Percentiles rank a stretch among this genome's conserved stretches.
These are phyloP conservation scores for Myotis myotis DNA, from an alignment of 2,797 vertebrate genomes.

Conservation along the genomic window DNA sequence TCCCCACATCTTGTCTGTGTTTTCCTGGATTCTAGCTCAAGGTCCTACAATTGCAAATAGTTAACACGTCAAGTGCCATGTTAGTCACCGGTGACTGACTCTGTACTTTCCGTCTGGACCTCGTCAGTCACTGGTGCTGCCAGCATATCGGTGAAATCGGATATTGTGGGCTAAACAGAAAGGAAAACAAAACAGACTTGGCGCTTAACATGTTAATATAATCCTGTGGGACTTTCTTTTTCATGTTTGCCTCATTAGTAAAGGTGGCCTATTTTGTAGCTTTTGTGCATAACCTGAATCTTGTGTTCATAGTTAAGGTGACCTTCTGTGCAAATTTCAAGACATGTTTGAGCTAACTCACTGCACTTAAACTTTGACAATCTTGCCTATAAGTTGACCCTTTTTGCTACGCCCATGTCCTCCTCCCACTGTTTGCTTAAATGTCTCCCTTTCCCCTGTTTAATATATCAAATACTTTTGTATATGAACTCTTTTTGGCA, in stretches of 20 bases:
- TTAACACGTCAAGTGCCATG: no score
- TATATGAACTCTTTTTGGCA: background rate
- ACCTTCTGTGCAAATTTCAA: background rate
- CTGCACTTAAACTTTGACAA: background rate
- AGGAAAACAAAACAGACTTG: no score
- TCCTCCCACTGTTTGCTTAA: background rate
- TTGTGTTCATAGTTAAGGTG: background rate
- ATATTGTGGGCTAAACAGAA: no score
- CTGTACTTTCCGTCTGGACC: no score
- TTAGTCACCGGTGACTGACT: no score
- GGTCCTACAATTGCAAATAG: background rate
- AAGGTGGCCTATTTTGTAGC: background rate
- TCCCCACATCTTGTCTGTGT: background rate
- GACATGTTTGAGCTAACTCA: background rate
- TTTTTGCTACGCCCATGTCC: background rate
- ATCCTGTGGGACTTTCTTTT: background rate
- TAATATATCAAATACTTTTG: background rate
- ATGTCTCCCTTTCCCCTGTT: background rate
- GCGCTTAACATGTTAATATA: background rate
- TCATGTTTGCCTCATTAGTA: background rate
- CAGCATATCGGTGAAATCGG: no score
- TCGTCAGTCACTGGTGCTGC: no score
- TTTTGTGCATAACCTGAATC: background rate
- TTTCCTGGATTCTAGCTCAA: background rate
- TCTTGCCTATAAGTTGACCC: background rate